These are phyloP conservation scores for Nomia melanderi DNA, from an alignment of 1,140 invertebrate species.

Conservation along the genomic window DNA sequence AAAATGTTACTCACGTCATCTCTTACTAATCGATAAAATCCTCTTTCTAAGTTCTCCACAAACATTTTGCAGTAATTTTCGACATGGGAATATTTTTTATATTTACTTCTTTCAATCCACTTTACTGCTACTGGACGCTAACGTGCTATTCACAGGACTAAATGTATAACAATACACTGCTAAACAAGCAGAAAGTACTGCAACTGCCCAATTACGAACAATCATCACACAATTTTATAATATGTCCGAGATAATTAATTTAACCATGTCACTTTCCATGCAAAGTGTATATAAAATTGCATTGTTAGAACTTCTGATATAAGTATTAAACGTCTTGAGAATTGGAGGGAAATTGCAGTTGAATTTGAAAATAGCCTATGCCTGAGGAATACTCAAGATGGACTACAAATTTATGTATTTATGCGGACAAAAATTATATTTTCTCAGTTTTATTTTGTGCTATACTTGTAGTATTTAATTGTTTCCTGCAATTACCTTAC, in stretches of 20 bases:
- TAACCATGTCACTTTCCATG: background rate
- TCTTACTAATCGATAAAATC: constrained; percentile 90
- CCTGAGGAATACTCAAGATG: background rate
- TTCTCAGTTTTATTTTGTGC: background rate
- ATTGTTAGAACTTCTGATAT: background rate
- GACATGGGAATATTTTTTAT: constrained; percentile 52
- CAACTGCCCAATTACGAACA: background rate
- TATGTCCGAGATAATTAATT: background rate
- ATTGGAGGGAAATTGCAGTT: background rate
- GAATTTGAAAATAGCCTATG: background rate
- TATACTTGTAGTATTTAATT: background rate
- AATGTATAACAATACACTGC: background rate
- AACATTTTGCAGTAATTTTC: constrained; percentile 83
- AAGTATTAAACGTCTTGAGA: background rate
- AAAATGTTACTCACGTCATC: constrained; percentile 83
- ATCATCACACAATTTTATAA: background rate
- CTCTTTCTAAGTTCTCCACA: constrained; percentile 87
- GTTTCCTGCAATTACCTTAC: background rate
- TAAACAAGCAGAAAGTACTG: background rate
- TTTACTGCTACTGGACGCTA: background rate
- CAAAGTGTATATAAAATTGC: background rate
- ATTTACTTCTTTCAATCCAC: constrained; percentile 6
- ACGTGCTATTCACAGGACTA: background rate
- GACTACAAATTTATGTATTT: background rate
- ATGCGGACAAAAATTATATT: background rate